phyloP scores from a whole-genome alignment of 2,888 invertebrate genomes.

The Phortica magna region DNA sequence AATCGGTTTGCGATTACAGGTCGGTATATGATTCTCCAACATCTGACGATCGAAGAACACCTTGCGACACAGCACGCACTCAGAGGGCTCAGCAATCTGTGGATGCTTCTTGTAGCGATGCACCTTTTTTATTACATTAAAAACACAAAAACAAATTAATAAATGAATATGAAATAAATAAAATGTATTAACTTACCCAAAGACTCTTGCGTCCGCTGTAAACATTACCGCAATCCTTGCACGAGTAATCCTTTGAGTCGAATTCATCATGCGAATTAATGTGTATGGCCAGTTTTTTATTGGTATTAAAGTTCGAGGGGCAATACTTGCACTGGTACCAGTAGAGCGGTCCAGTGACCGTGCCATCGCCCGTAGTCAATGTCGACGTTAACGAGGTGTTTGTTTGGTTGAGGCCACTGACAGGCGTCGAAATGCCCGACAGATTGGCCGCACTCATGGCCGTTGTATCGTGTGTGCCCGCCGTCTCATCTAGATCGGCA shows the following conservation, averaged over 20 bases:
- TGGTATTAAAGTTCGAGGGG: conserved; percentile 77
- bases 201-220: conserved; percentile 78
- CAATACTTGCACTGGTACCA: conserved; percentile 79
- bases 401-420: conserved; percentile 4
- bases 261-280: conserved; percentile 78
- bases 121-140: conserved; percentile 53
- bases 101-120: conserved; percentile 79
- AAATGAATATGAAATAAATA: no score
- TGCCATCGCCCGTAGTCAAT: conserved; percentile 23
- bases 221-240: conserved; percentile 78
- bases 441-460: conserved; percentile 28
- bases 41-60: conserved; percentile 77
- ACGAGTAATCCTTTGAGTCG: conserved; percentile 77
- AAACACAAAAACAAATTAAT: neutral
- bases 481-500: conserved; percentile 42
- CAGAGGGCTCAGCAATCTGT: conserved; percentile 76
- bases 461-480: conserved; percentile 18
- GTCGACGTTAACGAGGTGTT: neutral
- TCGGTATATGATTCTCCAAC: conserved; percentile 75
- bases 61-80: conserved; percentile 77
- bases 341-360: conserved; percentile 60
- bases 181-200: conserved; percentile 70
- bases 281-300: conserved; percentile 78
- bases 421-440: conserved; percentile 51
- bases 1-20: conserved; percentile 72